phyloP scores from a whole-genome alignment of 2,113 vertebrate species.

The Cervus canadensis region DNA sequence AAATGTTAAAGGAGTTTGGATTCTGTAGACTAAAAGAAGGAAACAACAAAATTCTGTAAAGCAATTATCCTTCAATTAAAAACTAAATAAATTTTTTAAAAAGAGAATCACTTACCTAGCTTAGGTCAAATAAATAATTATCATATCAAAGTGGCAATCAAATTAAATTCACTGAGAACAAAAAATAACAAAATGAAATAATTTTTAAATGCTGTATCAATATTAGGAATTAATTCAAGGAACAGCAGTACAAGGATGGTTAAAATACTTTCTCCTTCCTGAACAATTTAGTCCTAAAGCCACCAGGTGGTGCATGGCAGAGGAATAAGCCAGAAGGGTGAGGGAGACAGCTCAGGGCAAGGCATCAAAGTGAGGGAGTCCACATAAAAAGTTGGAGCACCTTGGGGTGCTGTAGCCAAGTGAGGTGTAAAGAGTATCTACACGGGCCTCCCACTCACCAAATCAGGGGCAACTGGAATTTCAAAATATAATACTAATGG shows the following conservation, averaged over 20 bases:
- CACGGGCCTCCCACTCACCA: not conserved
- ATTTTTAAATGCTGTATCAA: not conserved
- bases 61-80: not conserved
- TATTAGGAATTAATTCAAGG: not conserved
- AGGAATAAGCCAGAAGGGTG: not conserved
- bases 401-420: not conserved
- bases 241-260: not conserved
- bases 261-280: not conserved
- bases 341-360: not conserved
- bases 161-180: not conserved
- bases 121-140: slow-evolving; percentile 13
- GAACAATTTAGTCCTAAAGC: not conserved
- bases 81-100: not conserved
- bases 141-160: not conserved
- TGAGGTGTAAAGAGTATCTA: not conserved
- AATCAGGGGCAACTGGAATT: not conserved
- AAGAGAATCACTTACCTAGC: not conserved
- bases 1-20: not conserved
- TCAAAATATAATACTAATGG: not conserved
- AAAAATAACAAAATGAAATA: slow-evolving; percentile 14
- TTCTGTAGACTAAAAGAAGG: not conserved
- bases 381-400: not conserved
- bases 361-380: not conserved
- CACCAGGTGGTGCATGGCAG: not conserved
- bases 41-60: not conserved